Base-by-base conservation (phyloP, 2,888 invertebrate genomes). In the Byasa hedistus region DNA sequence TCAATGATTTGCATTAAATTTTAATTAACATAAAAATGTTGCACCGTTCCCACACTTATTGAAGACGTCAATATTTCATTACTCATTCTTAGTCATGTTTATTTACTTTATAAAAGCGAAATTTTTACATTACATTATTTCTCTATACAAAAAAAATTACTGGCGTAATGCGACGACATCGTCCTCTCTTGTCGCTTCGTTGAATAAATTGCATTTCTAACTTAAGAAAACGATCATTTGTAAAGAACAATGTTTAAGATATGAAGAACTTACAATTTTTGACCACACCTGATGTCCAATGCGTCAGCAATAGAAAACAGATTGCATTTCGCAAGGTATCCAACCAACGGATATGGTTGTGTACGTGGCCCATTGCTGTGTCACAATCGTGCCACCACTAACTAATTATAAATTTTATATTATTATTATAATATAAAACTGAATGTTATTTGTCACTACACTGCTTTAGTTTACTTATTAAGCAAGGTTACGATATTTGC, bases 321-420 rank as follows among this genome's bases (percentile, higher is more conserved):
- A 59, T 17, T 59, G 24, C 27, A 44, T 55, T 59, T 55, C 54
- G 44, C 52, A 58, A 64, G 22, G 19, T n/a, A n/a, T n/a, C n/a
- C 57, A 61, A 56, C 56, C 44, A 23, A 52, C 24, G 12, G 36
- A 58, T 59, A 59, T 55, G 24, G 54, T 24, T 17, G 24, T 36
- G 36, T 58, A 63, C 64, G 64, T 59, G 58, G n/a, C 59, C 55
- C 54, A 27, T 54, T 64, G 39, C 22, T 24, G 24, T 21, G 19
- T 10, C 44, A 58, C n/a, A 39, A 52, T 27, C 54, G 27, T 54
- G 36, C 52, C 22, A n/a, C 19, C n/a, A 3, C 27, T 27, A 54
- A 39, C 36, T 3, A 12, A n/a, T 44, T 39, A 21, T 36, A 19
- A 8, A 44, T 24, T 19, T 2, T 19, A 63, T 23, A 27, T 17